phyloP scores from a whole-genome alignment of 2,797 vertebrate species.

The Ctenochaetus hawaiiensis region DNA sequence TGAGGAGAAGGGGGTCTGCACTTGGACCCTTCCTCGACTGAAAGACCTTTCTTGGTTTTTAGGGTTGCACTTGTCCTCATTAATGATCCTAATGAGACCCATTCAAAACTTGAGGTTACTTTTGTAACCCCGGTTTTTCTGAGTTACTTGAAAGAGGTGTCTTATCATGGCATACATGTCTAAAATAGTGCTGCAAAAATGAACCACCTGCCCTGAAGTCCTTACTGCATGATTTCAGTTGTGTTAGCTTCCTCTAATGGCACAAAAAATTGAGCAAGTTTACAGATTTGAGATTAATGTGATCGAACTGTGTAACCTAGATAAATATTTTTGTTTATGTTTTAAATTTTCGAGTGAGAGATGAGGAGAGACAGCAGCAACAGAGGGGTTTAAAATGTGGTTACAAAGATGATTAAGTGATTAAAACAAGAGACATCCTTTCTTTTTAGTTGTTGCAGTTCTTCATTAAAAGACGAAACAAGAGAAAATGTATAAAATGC shows the following conservation, averaged over 20 bases:
- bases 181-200: background rate
- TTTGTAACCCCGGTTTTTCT: background rate
- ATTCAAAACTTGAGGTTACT: background rate
- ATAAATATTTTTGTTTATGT: background rate
- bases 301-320: background rate
- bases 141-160: background rate
- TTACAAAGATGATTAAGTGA: background rate
- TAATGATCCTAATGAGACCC: background rate
- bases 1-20: too few relatives aligned
- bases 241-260: background rate
- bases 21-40: too few relatives aligned
- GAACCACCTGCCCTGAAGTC: background rate
- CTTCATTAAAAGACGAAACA: too few relatives aligned
- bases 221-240: background rate
- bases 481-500: too few relatives aligned
- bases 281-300: background rate
- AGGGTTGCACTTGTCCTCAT: background rate
- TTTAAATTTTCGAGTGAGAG: background rate
- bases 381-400: background rate
- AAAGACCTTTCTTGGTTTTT: background rate
- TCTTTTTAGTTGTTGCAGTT: too few relatives aligned
- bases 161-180: background rate
- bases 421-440: background rate
- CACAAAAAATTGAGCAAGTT: too few relatives aligned
- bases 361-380: background rate